Evolutionary conservation across 2,888 invertebrate genomes (phyloP).

Genomic region (Eucera pruinosa): DNA sequence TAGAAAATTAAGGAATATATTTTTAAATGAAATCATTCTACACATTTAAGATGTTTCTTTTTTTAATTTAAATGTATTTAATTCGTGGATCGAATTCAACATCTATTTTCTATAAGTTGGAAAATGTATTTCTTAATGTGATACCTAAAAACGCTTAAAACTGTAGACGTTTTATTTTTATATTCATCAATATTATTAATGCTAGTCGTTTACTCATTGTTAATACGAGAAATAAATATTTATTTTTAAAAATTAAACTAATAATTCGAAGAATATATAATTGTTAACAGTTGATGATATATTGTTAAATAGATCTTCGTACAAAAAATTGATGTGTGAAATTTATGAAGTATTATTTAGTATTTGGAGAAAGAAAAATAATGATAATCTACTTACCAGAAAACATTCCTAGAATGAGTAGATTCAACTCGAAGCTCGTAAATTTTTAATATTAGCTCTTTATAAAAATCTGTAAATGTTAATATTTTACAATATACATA

Average conservation of each 20-base stretch:
- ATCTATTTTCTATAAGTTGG: background rate
- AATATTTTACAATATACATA: background rate
- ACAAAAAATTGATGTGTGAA: conserved; percentile 2
- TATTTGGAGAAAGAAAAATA: too few species aligned
- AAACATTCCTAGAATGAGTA: conserved; percentile 29
- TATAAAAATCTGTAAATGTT: conserved; percentile 1
- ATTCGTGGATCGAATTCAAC: conserved; percentile 4
- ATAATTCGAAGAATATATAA: background rate
- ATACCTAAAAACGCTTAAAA: conserved; percentile 1
- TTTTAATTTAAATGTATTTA: background rate
- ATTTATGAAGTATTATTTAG: conserved; percentile 1
- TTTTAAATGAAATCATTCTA: background rate
- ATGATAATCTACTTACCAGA: conserved; percentile 41
- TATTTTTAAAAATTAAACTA: conserved; percentile 10
- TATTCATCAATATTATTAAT: conserved; percentile 14
- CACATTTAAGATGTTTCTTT: background rate
- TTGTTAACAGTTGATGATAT: background rate
- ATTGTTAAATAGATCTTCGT: background rate
- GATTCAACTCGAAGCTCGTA: conserved; percentile 1
- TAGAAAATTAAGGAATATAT: conserved; percentile 12
- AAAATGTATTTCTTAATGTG: conserved; percentile 12
- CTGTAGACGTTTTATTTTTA: conserved; percentile 36
- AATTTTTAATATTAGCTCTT: conserved; percentile 3
- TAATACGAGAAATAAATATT: conserved; percentile 18
- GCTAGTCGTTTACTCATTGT: conserved; percentile 29